Base-by-base conservation (phyloP, 2,888 invertebrate genomes). In the Cyclophora albipunctata region DNA sequence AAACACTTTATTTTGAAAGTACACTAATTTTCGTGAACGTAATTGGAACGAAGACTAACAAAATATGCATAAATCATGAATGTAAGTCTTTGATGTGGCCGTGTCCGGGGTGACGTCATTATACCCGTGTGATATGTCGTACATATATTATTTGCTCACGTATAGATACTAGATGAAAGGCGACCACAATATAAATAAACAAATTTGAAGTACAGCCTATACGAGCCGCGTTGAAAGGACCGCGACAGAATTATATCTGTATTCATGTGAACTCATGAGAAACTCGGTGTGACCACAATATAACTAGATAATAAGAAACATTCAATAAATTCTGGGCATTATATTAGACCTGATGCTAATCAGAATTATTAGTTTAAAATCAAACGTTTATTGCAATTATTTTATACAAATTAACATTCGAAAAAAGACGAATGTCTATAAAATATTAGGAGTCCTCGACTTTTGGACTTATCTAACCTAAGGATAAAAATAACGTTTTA, bases 121-220 rank as follows among this genome's bases (percentile, higher is more conserved):
- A 58, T 54, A 66, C 66, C 5, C 71, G 68, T 62, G 71, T 77
- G 75, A 80, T 82, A 82, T 81, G 84, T 81, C 78, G 68, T 83
- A 81, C 84, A 84, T 82, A 84, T 79, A 80, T 85, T 84, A 86
- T 86, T 87, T 82, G 75, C 81, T 83, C 85, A 86, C 84, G 82
- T 83, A 81, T 34, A 43, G 33, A 33, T 75, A 76, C 63, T 80
- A 83, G 86, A 87, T 87, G 86, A 86, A 87, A 86, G 85, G 82
- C 78, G 74, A 69, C 73, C 78, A 81, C 73, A 83, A 78, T 76
- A 86, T 81, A 86, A 86, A 87, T 85, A 86, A 85, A 87, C 81
- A 78, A 79, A 55, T 81, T 78, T 76, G 78, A 78, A 77, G 74
- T 71, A 73, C 69, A 66, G 66, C 67, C 75, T 75, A 70, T 64